Percentiles rank a stretch among this genome's conserved stretches.
phyloP scores from a whole-genome alignment of 2,113 vertebrate species.

The Chaetorhynchus papuensis region DNA sequence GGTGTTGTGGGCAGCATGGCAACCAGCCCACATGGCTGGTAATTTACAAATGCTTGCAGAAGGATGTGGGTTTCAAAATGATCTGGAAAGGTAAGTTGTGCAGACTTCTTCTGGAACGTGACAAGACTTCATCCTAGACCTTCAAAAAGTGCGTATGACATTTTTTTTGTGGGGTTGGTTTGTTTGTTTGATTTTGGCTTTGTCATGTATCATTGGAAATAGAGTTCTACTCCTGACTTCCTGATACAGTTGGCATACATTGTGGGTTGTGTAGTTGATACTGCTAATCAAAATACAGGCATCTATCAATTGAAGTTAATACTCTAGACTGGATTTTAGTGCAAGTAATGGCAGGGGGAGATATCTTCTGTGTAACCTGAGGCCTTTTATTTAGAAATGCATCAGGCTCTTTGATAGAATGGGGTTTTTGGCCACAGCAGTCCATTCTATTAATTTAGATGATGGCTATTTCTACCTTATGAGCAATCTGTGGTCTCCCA shows the following conservation, averaged over 20 bases:
- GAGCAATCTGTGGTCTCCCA: neutral
- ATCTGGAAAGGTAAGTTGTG: constrained; percentile 66
- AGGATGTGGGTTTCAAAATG: neutral
- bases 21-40: neutral
- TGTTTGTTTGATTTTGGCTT: neutral
- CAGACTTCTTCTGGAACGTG: neutral
- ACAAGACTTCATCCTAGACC: neutral
- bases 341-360: neutral
- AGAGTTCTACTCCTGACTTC: neutral
- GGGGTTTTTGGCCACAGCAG: neutral
- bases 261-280: neutral
- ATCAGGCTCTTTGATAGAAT: neutral
- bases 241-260: neutral
- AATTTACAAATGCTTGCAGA: neutral
- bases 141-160: constrained; percentile 52
- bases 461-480: neutral
- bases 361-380: neutral
- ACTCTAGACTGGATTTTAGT: neutral
- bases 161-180: neutral
- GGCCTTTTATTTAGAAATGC: neutral
- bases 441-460: neutral
- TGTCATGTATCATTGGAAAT: neutral
- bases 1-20: neutral
- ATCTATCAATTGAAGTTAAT: neutral
- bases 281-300: neutral